phyloP scores from a whole-genome alignment of 2,113 vertebrate genomes.

The Nipponia nippon region DNA sequence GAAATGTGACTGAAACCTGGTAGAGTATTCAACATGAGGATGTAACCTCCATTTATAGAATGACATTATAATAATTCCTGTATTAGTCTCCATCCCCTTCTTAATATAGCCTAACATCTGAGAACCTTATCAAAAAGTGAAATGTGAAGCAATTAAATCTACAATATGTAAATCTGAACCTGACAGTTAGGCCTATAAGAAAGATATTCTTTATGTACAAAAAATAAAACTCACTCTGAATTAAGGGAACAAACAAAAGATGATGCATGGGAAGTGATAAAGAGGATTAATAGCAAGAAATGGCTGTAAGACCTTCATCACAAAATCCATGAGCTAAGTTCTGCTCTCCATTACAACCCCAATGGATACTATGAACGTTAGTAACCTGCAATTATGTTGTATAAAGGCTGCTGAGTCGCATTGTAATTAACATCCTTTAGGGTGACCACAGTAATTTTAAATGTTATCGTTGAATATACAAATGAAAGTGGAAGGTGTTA shows the following conservation, averaged over 20 bases:
- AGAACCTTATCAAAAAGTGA: slow-evolving; percentile 59
- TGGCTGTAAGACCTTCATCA: slow-evolving; percentile 44
- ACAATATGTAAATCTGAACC: slow-evolving; percentile 44
- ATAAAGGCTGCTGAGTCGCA: slow-evolving; percentile 33
- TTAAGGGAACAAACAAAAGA: slow-evolving; percentile 61
- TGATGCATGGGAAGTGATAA: slow-evolving; percentile 48
- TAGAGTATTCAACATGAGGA: slow-evolving; percentile 27
- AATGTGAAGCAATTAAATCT: slow-evolving; percentile 68
- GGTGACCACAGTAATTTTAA: slow-evolving; percentile 65
- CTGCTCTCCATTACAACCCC: slow-evolving; percentile 52
- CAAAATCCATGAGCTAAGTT: slow-evolving; percentile 60
- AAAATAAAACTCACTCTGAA: slow-evolving; percentile 53
- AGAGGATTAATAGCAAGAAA: slow-evolving; percentile 62
- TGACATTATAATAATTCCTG: slow-evolving; percentile 53
- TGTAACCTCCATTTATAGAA: slow-evolving; percentile 57
- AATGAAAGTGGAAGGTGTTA: slow-evolving; percentile 54
- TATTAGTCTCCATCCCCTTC: slow-evolving; percentile 42
- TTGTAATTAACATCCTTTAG: slow-evolving; percentile 63
- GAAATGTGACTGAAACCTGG: slow-evolving; percentile 9
- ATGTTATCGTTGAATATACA: slow-evolving; percentile 26
- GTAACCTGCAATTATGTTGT: slow-evolving; percentile 65
- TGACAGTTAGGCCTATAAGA: slow-evolving; percentile 35
- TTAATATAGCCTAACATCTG: slow-evolving; percentile 52
- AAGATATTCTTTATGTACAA: slow-evolving; percentile 38
- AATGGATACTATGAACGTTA: slow-evolving; percentile 57